A percentile compares a stretch with the other conserved stretches of the same genome.
These are phyloP conservation scores for Acleris sparsana DNA, from an alignment of 2,888 invertebrate species.

Conservation along the genomic window DNA sequence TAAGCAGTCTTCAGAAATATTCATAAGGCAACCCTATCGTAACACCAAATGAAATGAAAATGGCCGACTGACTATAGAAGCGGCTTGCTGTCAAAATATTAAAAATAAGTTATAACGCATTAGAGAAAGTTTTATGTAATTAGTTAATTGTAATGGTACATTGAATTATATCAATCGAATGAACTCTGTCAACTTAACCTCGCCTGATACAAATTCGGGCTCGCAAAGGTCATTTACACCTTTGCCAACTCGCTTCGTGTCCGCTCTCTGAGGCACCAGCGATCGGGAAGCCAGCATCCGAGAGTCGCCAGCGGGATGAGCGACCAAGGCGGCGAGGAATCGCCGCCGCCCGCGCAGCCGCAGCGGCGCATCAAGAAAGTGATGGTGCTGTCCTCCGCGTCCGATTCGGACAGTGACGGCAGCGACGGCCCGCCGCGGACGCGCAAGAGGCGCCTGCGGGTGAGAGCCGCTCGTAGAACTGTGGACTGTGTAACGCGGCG, in stretches of 20 bases:
- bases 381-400: slow-evolving; percentile 64
- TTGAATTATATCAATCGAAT: slow-evolving; percentile 56
- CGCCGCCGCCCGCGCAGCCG: slow-evolving; percentile 60
- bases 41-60: slow-evolving; percentile 61
- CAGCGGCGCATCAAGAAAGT: slow-evolving; percentile 69
- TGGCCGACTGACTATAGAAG: slow-evolving; percentile 76
- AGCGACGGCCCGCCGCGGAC: slow-evolving; percentile 64
- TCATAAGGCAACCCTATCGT: slow-evolving; percentile 13
- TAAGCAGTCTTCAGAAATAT: neutral
- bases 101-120: slow-evolving; percentile 63
- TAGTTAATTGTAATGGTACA: slow-evolving; percentile 50
- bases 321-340: slow-evolving; percentile 70
- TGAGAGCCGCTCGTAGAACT: slow-evolving; percentile 45
- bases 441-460: slow-evolving; percentile 77
- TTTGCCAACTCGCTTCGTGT: slow-evolving; percentile 64
- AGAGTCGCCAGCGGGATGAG: slow-evolving; percentile 58
- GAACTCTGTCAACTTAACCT: slow-evolving; percentile 52
- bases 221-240: slow-evolving; percentile 75
- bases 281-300: slow-evolving; percentile 55
- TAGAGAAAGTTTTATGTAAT: slow-evolving; percentile 52
- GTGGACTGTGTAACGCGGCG: neutral
- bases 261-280: slow-evolving; percentile 43
- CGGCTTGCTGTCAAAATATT: slow-evolving; percentile 83
- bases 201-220: slow-evolving; percentile 53
- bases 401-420: slow-evolving; percentile 76